These are phyloP conservation scores for Ptychoptera contaminata DNA, from an alignment of 2,888 invertebrate species.

Conservation along the genomic window DNA sequence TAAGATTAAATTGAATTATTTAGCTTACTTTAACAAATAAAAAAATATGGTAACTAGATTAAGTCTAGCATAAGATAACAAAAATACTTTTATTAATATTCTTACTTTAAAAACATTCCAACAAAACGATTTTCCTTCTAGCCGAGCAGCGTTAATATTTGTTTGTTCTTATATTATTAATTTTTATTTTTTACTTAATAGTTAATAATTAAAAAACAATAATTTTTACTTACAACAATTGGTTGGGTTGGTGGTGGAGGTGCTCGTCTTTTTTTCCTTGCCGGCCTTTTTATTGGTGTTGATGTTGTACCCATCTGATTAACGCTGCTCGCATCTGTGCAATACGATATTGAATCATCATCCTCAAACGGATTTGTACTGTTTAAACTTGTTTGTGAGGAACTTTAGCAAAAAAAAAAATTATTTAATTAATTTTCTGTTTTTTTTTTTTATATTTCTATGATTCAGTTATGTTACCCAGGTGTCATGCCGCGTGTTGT, in stretches of 20 bases:
- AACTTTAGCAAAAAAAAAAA: conserved; percentile 19
- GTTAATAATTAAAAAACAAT: too few species aligned
- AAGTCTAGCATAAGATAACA: too few species aligned
- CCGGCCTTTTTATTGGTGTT: conserved; percentile 35
- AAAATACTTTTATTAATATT: too few species aligned
- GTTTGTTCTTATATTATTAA: too few species aligned
- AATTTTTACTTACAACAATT: conserved; percentile 9
- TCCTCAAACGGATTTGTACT: conserved; percentile 44
- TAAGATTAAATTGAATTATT: too few species aligned
- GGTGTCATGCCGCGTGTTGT: conserved; percentile 13
- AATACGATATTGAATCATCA: conserved; percentile 17
- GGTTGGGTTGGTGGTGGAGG: conserved; percentile 35
- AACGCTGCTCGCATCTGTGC: conserved; percentile 5
- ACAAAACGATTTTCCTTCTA: too few species aligned
- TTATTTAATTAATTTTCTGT: neutral
- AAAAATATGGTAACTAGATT: too few species aligned
- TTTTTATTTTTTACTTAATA: too few species aligned
- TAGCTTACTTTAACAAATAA: too few species aligned
- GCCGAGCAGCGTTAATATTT: too few species aligned
- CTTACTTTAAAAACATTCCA: too few species aligned
- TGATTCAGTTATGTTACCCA: conserved; percentile 18
- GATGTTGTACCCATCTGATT: conserved; percentile 10
- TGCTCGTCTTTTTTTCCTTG: conserved; percentile 47
- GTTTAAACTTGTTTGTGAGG: conserved; percentile 39
- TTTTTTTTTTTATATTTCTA: neutral